A percentile compares a stretch with the other conserved stretches of the same genome.
phyloP scores from a whole-genome alignment of 2,888 invertebrate species.

The Mechanitis messenoides region DNA sequence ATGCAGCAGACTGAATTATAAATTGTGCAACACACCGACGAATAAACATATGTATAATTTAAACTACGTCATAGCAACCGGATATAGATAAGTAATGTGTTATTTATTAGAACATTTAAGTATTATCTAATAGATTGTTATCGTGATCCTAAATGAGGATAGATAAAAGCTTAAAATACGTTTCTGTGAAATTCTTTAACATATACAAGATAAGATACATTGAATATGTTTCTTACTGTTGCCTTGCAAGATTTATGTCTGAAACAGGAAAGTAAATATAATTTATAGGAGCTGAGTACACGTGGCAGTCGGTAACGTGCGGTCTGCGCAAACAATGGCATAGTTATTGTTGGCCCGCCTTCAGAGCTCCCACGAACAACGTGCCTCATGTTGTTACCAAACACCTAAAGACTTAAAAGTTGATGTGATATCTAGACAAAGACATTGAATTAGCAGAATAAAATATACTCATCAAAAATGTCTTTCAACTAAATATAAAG shows the following conservation, averaged over 20 bases:
- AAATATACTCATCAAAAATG: conserved; percentile 4
- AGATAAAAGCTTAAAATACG: too few relatives aligned
- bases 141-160: too few relatives aligned
- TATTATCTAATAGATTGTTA: too few relatives aligned
- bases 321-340: conserved; percentile 38
- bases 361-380: conserved; percentile 35
- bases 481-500: conserved; percentile 15
- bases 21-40: conserved; percentile 2
- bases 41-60: neutral
- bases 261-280: neutral
- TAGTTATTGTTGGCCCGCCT: conserved; percentile 37
- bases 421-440: neutral
- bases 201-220: too few relatives aligned
- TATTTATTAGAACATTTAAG: too few relatives aligned
- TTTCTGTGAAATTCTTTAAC: too few relatives aligned
- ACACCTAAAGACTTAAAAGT: neutral
- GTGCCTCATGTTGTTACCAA: conserved; percentile 20
- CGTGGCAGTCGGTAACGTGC: conserved; percentile 43
- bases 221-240: neutral
- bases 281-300: conserved; percentile 25
- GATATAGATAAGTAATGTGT: too few relatives aligned
- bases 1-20: neutral
- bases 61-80: too few relatives aligned
- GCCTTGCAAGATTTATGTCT: neutral
- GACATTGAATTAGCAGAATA: neutral